These are phyloP conservation scores for Halcyon smyrnensis DNA, from an alignment of 2,797 vertebrate species.

Conservation along the genomic window DNA sequence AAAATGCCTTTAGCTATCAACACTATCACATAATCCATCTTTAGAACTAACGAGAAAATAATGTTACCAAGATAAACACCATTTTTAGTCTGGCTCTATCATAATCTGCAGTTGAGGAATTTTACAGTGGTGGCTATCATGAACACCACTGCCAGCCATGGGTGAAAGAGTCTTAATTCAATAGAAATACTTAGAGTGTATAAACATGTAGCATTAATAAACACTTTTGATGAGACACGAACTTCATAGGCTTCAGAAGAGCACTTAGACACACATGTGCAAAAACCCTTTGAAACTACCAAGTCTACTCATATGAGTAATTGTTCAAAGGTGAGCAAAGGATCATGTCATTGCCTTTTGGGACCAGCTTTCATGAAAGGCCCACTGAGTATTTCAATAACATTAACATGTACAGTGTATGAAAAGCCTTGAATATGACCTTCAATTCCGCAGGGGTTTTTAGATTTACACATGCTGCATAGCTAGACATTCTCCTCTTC, in stretches of 20 bases:
- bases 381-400: conserved; percentile 6
- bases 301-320: neutral
- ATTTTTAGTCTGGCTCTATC: neutral
- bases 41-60: conserved; percentile 2
- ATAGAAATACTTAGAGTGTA: neutral
- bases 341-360: neutral
- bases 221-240: neutral
- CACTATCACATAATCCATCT: neutral
- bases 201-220: neutral
- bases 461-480: neutral
- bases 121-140: neutral
- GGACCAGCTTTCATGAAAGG: neutral
- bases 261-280: rapidly evolving
- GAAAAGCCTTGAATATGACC: conserved; percentile 16
- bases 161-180: neutral
- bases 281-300: neutral
- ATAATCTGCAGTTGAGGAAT: neutral
- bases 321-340: neutral
- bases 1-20: conserved; percentile 2
- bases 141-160: neutral
- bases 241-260: neutral
- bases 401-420: neutral
- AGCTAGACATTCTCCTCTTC: neutral
- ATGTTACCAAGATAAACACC: neutral
- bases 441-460: conserved; percentile 5